Evolutionary conservation across 2,113 vertebrate genomes (phyloP), one percentile per base, ranked within the genome.

Genomic region (Phylloscopus whistleri): DNA sequence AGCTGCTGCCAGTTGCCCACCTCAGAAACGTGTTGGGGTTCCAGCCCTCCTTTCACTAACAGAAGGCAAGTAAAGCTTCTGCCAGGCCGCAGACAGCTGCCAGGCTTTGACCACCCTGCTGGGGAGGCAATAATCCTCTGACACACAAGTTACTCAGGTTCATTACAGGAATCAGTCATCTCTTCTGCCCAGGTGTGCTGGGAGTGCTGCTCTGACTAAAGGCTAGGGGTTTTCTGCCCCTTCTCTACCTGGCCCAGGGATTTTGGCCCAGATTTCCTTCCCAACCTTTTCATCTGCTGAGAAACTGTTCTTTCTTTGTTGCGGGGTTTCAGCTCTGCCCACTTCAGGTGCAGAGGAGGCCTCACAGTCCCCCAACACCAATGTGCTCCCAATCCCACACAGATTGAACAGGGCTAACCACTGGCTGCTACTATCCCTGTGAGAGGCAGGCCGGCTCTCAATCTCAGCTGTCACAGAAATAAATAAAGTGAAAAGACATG

Each of bases 301-400:
- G n/a, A 85, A 85, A 68, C 19, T 3, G 0, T 31, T 28, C 33
- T 51, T 33, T 74, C 31, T 55, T 56, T 67, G 35, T 48, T 39
- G 14, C 27, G 43, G 21, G 5, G 43, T 80, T 84, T 70, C 80
- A 37, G 27, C 17, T 84, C 49, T 75, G 60, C 31, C 19, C 6
- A 1, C 6, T 52, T 74, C 2, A 4, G 41, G 17, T 31, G 24
- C 12, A 2, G 52, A 74, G n/a, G 20, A 49, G 56, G 48, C 39
- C 69, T 88, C 26, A 33, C 0, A 0, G 30, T 70, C 28, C 24
- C 20, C 21, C 0, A 0, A 3, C 15, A 49, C 16, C 13, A 5
- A 4, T 6, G 21, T 48, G 52, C 24, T 89, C 58, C 27, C n/a
- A 33, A 6, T 31, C 24, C 51, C 3, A 7, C 31, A 11, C 1